A percentile compares a stretch with the other conserved stretches of the same genome.
Conservation (phyloP, 2,113 vertebrate genomes). For the Sebastes fasciatus region DNA sequence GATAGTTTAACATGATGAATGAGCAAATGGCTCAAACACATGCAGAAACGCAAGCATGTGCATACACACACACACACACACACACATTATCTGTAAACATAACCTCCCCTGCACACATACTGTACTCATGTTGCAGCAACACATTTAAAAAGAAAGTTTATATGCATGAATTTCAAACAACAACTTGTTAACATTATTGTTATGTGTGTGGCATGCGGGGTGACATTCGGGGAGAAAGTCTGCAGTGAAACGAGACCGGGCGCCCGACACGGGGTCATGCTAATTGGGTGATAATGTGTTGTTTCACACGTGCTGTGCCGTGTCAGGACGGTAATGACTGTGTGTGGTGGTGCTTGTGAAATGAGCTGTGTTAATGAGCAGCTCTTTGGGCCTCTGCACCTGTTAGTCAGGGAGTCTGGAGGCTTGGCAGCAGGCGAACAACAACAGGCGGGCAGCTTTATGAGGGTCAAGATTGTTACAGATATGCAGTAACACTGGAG, state of each 20-base stretch:
- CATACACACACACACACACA: neutral
- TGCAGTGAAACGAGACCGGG: constrained; percentile 46
- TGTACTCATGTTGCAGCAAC: neutral
- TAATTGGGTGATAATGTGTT: constrained; percentile 80
- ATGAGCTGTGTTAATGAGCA: constrained; percentile 70
- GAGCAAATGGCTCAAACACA: constrained; percentile 33
- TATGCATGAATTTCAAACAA: neutral
- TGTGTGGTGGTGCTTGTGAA: constrained; percentile 60
- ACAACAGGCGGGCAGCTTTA: constrained; percentile 39
- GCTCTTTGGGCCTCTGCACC: constrained; percentile 65
- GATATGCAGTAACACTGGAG: neutral
- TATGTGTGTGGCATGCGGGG: neutral
- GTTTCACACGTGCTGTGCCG: constrained; percentile 48
- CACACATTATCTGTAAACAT: neutral
- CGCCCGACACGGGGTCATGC: constrained; percentile 50
- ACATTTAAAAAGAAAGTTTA: neutral
- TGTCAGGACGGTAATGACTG: constrained; percentile 50
- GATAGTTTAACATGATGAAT: constrained; percentile 61
- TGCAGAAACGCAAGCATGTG: constrained; percentile 31
- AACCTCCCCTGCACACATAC: neutral
- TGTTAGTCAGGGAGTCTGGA: constrained; percentile 45
- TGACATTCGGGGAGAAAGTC: constrained; percentile 19
- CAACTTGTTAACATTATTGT: neutral
- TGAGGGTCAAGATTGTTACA: constrained; percentile 11
- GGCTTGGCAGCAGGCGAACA: constrained; percentile 29